phyloP scores from a whole-genome alignment of 2,113 vertebrate species.

The Burhinus bistriatus region DNA sequence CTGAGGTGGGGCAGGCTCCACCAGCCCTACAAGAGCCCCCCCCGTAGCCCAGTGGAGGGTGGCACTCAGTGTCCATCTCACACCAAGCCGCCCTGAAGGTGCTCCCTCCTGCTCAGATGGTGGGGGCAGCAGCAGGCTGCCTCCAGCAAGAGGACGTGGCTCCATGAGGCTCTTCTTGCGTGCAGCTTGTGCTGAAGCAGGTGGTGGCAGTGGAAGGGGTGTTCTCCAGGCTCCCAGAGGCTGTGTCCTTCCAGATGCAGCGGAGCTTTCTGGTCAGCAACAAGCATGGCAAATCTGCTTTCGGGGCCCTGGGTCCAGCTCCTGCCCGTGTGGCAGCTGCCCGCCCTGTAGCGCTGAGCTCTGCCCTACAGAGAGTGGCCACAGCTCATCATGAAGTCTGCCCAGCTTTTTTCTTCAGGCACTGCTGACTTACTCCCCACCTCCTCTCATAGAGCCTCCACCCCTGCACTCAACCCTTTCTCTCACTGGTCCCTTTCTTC shows the following conservation, averaged over 20 bases:
- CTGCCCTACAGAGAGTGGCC: neutral
- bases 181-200: neutral
- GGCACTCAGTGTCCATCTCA: neutral
- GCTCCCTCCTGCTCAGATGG: neutral
- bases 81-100: neutral
- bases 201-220: neutral
- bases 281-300: neutral
- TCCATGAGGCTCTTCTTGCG: neutral
- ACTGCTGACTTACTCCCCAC: neutral
- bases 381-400: neutral
- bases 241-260: neutral
- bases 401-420: neutral
- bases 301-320: neutral
- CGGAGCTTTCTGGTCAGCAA: neutral
- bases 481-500: neutral
- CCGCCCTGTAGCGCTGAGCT: neutral
- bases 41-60: neutral
- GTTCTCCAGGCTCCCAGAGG: neutral
- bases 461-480: neutral
- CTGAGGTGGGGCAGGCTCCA: neutral
- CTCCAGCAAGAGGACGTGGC: neutral
- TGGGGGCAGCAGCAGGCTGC: neutral
- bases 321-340: neutral
- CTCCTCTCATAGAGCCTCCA: neutral
- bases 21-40: neutral